Evolutionary conservation across 1,140 invertebrate species (phyloP), one percentile per base, ranked within the genome.

Genomic region (Amphibalanus amphitrite): DNA sequence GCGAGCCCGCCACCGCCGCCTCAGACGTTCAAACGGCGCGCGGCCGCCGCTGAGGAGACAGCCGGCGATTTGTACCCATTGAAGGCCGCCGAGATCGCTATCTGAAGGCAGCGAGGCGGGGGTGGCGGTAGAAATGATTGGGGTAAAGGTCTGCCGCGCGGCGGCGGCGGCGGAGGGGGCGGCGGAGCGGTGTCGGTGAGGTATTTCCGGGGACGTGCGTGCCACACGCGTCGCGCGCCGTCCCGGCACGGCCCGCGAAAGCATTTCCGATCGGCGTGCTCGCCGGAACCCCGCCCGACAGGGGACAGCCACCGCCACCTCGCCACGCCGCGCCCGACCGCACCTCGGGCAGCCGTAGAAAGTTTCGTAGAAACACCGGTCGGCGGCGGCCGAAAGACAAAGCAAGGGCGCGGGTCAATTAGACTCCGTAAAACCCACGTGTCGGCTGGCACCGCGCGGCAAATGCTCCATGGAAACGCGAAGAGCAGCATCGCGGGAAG

Each of bases 391-490:
- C 13, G 47, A 23, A 13, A 23, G 13, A 59, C 47, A 59, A 59
- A 23, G 47, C 47, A 20, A 20, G 47, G 47, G 47, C 47, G 47
- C 10, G 13, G 47, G 10, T 59, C 47, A 59, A 59, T 59, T 59
- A 59, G 47, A 59, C 47, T 59, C 47, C 47, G 47, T 59, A 59
- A 59, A 59, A 59, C 47, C 47, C 47, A 59, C 47, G 17, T 59
- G 47, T 13, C 47, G 47, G 47, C 33, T 59, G 47, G 47, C 47
- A 59, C 47, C 13, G 13, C 47, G 47, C 47, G 47, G 47, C 47
- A 59, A 59, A 59, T 59, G 47, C 47, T 59, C 47, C 47, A 59
- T 59, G 47, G 47, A 59, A 59, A 59, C 47, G 47, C 47, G 47
- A 59, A 59, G 33, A 38, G 33, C 47, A 1, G 20, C 47, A 23